Percentiles rank a stretch among this genome's conserved stretches.
These are phyloP conservation scores for Bemisia tabaci DNA, from an alignment of 1,140 invertebrate species.

Conservation along the genomic window DNA sequence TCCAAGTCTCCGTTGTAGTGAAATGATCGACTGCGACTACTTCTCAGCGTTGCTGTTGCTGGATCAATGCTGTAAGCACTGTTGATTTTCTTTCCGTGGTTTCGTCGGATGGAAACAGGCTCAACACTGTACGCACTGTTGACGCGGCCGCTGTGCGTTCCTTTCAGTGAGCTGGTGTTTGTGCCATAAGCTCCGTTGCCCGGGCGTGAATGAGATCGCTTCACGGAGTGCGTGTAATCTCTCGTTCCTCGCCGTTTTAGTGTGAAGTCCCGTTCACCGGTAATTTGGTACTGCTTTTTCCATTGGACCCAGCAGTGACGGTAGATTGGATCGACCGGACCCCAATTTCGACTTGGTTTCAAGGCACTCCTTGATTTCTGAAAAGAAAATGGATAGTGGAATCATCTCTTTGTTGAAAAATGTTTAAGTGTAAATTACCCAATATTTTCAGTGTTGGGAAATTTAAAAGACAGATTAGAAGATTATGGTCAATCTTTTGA, in stretches of 20 bases:
- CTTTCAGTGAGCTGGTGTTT: background rate
- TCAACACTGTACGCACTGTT: background rate
- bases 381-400: conserved; percentile 14
- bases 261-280: conserved; percentile 40
- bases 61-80: background rate
- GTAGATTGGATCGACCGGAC: conserved; percentile 42
- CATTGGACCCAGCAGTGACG: conserved; percentile 43
- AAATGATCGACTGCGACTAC: background rate
- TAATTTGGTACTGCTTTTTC: conserved; percentile 25
- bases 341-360: conserved; percentile 43
- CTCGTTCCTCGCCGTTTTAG: conserved; percentile 40
- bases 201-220: conserved; percentile 17
- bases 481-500: too few relatives aligned
- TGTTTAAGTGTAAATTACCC: conserved; percentile 6
- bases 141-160: background rate
- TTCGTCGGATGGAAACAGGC: background rate
- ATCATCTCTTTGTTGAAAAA: background rate
- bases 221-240: conserved; percentile 43
- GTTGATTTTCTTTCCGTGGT: background rate
- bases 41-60: background rate
- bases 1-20: background rate
- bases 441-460: conserved; percentile 6
- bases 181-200: background rate
- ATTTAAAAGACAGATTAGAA: conserved; percentile 2
- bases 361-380: conserved; percentile 42